phyloP scores from a whole-genome alignment of 2,113 vertebrate genomes.

The Melanotaenia duboulayi region DNA sequence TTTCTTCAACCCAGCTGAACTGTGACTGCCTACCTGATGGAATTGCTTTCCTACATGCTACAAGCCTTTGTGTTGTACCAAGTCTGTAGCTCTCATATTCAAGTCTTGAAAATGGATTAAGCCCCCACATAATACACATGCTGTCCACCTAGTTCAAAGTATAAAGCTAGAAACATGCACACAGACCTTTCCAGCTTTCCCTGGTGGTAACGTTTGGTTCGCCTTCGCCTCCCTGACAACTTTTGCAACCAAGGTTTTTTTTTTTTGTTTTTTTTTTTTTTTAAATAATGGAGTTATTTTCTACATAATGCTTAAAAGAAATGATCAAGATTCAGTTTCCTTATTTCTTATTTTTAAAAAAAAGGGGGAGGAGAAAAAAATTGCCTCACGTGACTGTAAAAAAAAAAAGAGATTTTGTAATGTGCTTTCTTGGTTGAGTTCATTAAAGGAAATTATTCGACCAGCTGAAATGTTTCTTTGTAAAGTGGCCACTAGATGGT shows the following conservation, averaged over 20 bases:
- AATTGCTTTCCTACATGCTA: constrained; percentile 1
- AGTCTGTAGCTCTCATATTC: constrained; percentile 39
- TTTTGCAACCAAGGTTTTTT: constrained; percentile 69
- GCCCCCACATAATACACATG: constrained; percentile 30
- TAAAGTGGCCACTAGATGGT: constrained; percentile 66
- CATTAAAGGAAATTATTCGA: constrained; percentile 91
- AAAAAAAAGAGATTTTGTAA: constrained; percentile 91
- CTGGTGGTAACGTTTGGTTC: constrained; percentile 15
- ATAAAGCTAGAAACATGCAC: constrained; percentile 28
- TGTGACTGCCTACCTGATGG: constrained; percentile 5
- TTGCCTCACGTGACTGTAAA: constrained; percentile 87
- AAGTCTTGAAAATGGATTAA: constrained; percentile 34
- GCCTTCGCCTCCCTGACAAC: constrained; percentile 47
- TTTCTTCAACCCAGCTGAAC: constrained; percentile 9
- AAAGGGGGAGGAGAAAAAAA: constrained; percentile 32
- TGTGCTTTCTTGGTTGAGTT: constrained; percentile 88
- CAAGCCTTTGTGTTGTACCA: constrained; percentile 41
- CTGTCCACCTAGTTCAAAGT: constrained; percentile 34
- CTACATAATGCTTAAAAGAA: constrained; percentile 59
- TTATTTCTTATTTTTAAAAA: constrained; percentile 42
- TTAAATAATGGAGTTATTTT: constrained; percentile 77
- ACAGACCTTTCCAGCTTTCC: constrained; percentile 31
- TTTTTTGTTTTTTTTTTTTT: constrained; percentile 44
- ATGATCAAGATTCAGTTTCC: constrained; percentile 77
- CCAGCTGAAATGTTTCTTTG: constrained; percentile 67